Evolutionary conservation across 2,888 invertebrate species (phyloP).

Genomic region (Latrodectus elegans): DNA sequence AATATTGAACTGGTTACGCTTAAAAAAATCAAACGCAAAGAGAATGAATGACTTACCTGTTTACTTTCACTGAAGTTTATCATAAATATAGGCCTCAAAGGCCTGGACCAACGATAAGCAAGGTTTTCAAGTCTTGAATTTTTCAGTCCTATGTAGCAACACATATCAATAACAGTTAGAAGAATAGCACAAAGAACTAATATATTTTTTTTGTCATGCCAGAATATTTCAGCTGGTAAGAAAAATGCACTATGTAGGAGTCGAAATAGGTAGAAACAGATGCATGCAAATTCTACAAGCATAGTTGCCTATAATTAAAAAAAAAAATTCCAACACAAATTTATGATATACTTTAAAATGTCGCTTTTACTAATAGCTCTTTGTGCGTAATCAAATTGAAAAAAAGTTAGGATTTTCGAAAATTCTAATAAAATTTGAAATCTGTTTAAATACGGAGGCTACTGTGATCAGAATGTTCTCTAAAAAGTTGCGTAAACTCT

Average conservation of each 20-base stretch:
- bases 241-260: constrained; percentile 74
- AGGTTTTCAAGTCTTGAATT: constrained; percentile 65
- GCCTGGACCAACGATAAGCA: constrained; percentile 75
- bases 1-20: too few species aligned
- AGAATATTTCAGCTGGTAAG: constrained; percentile 73
- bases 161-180: constrained; percentile 73
- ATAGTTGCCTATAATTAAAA: constrained; percentile 73
- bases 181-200: constrained; percentile 73
- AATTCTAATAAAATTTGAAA: neutral
- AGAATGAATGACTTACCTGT: constrained; percentile 71
- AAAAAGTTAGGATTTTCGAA: neutral
- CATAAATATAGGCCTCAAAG: constrained; percentile 75
- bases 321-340: constrained; percentile 1
- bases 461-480: neutral
- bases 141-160: constrained; percentile 62
- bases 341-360: neutral
- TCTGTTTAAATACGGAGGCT: neutral
- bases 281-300: constrained; percentile 74
- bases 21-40: too few species aligned
- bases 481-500: neutral
- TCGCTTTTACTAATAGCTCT: neutral
- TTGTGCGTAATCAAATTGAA: neutral
- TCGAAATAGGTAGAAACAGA: constrained; percentile 74
- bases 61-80: constrained; percentile 74
- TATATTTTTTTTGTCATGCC: constrained; percentile 75